Base-by-base conservation (phyloP, 2,113 vertebrate species). In the Toxotes chatareus region DNA sequence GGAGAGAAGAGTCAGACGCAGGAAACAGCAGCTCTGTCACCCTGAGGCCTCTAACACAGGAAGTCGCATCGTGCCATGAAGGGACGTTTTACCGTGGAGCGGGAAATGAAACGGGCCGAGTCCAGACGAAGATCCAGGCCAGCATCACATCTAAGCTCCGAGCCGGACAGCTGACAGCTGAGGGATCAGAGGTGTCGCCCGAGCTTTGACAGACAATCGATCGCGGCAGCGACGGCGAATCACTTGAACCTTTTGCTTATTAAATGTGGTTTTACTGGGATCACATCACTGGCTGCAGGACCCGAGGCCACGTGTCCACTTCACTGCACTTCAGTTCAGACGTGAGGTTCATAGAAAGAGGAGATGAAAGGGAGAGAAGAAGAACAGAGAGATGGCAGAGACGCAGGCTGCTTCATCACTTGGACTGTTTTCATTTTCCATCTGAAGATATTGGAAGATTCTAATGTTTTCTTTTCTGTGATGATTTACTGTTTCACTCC, bases 1-100 rank as follows among this genome's bases (percentile, higher is more conserved):
- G 86, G 83, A 85, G 65, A 86, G 69, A 65, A 21, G 66, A 76
- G 71, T 81, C 67, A 60, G 64, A 60, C 6, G 23, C 42, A 80
- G 82, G 72, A 32, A 56, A 71, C 56, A 47, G 59, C 61, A 49
- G 73, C 34, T 73, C 73, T 23, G 77, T 74, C 76, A 40, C 3
- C 76, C 73, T 0, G 32, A 31, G 2, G 71, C 71, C 63, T 66
- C 65, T 56, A 32, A 72, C 65, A 56, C 85, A 89, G 74, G 74
- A 74, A 69, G 78, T 76, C 56, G 64, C 71, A 36, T 32, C 21
- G 0, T 3, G 5, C 7, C 0, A 23, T 23, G 53, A 19, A 21
- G 7, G 4, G 6, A 17, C 76, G 23, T 55, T 61, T 49, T 7
- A 44, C 76, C 19, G 62, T 31, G 4, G 1, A 44, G 63, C 3